These are phyloP conservation scores for Felis chaus DNA, from an alignment of 2,113 vertebrate genomes.

Conservation along the genomic window DNA sequence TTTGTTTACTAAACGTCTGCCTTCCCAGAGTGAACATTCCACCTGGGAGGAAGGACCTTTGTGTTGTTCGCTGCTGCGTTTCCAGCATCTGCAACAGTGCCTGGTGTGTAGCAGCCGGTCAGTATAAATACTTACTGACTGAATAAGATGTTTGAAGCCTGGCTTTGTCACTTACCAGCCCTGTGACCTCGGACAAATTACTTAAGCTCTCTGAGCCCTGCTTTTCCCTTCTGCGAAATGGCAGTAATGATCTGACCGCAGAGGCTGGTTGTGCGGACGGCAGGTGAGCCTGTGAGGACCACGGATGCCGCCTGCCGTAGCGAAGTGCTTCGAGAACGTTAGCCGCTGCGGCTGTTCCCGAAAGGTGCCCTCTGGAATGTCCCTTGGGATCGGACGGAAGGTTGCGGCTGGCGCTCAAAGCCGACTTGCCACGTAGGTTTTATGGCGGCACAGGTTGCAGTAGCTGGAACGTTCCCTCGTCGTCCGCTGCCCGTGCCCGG, in stretches of 20 bases:
- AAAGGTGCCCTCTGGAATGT: background rate
- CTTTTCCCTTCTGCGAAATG: background rate
- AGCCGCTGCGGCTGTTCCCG: rapidly evolving
- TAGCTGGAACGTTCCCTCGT: background rate
- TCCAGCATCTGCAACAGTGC: background rate
- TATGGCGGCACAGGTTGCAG: rapidly evolving
- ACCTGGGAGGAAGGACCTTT: background rate
- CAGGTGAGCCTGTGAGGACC: background rate
- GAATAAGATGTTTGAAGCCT: background rate
- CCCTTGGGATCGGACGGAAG: background rate
- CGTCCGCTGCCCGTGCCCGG: background rate
- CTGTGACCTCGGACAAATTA: background rate
- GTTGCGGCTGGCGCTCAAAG: background rate
- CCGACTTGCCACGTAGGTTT: rapidly evolving
- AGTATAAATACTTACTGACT: background rate
- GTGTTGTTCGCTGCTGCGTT: background rate
- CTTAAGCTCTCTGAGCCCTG: background rate
- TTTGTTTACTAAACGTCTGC: too few relatives aligned
- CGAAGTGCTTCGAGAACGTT: rapidly evolving
- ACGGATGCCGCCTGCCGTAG: rapidly evolving
- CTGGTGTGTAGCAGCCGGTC: background rate
- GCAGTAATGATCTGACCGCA: background rate
- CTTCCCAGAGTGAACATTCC: background rate
- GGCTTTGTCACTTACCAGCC: too few relatives aligned
- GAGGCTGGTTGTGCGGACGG: background rate